These are phyloP conservation scores for Halichondria panicea DNA, from an alignment of 37 sponge, comb jelly and placozoan genomes.

Conservation along the genomic window DNA sequence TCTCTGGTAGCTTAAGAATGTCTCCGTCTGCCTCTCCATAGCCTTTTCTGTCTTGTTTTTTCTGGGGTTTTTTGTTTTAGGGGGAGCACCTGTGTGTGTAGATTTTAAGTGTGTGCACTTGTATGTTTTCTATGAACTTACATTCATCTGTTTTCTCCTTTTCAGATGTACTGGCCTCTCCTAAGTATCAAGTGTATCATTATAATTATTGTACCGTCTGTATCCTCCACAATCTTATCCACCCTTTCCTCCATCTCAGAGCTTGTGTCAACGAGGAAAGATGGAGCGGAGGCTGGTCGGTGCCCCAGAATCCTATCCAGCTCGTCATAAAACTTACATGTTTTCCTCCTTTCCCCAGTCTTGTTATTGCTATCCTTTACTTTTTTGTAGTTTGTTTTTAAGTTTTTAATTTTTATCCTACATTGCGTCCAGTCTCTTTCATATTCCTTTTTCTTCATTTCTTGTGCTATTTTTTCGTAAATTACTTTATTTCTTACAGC, in stretches of 20 bases:
- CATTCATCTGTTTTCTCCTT: too few relatives aligned
- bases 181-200: too few relatives aligned
- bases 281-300: background rate
- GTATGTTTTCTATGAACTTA: too few relatives aligned
- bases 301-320: slow-evolving; percentile 2
- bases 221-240: too few relatives aligned
- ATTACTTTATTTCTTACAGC: background rate
- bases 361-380: background rate
- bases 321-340: slow-evolving; percentile 1
- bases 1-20: background rate
- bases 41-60: slow-evolving; percentile 13
- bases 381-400: background rate
- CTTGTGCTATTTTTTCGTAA: background rate
- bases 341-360: background rate
- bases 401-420: slow-evolving; percentile 8
- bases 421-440: background rate
- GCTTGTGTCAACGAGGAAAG: background rate
- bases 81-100: too few relatives aligned
- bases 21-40: background rate
- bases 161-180: too few relatives aligned
- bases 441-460: background rate
- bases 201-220: too few relatives aligned
- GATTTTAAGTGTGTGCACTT: too few relatives aligned
- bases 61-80: too few relatives aligned
- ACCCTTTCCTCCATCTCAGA: background rate